Evolutionary conservation across 2,888 invertebrate species (phyloP), one percentile per base, ranked within the genome.

Genomic region (Mycalesis mineus): DNA sequence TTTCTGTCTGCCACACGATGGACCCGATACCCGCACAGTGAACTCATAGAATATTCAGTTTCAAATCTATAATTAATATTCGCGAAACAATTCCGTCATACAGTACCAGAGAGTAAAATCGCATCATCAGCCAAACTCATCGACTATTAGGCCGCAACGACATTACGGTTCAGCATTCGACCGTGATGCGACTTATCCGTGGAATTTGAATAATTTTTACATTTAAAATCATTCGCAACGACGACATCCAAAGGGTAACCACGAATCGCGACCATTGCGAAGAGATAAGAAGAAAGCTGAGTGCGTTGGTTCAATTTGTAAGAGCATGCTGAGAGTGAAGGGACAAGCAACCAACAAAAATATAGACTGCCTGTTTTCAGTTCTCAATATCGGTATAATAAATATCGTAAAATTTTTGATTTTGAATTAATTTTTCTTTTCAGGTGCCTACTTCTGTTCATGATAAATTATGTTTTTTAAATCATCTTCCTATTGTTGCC

Each of bases 191-290:
- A 76, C 86, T 86, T 84, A 84, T 84, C 85, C 87, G 70, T 66
- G 68, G 58, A 61, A 88, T 89, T 89, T 88, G 88, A 88, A 89
- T 89, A 89, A 89, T 89, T 89, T 88, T 88, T 88, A 88, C 88
- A 89, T 89, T 89, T 89, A 89, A 88, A 89, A 89, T 89, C 89
- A 88, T 88, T 88, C 83, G 84, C 82, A 78, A 82, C 82, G 87
- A 85, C 86, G 81, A 85, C 87, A 86, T 88, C 88, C 87, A 88
- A 89, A 88, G 88, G 88, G 88, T 89, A 89, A 88, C 88, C 87
- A 78, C 80, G 85, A 82, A 86, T 87, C 84, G 86, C 84, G 78
- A 83, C 85, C 88, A 86, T 86, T 84, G 83, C 82, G 77, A 76
- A 73, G 77, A 88, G 88, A 88, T 88, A 88, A 87, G 86, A 74